Evolutionary conservation across 2,888 invertebrate species (phyloP), one percentile per base, ranked within the genome.

Genomic region (Pecten maximus): DNA sequence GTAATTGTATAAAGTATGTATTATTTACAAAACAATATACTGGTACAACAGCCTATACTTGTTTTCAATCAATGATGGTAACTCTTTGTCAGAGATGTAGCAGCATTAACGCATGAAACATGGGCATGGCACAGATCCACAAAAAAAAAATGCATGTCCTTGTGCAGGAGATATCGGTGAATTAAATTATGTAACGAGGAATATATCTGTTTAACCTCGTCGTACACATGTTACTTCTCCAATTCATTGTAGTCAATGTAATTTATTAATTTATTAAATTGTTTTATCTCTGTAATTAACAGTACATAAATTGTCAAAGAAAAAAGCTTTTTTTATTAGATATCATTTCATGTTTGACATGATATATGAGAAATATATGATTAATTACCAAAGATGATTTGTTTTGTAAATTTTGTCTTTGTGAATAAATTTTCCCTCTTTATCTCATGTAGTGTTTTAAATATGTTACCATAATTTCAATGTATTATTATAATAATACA

Each of bases 311-410:
- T 35, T 74, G 74, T 35, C 10, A 28, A 15, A 74, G 8, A 74
- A 74, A 74, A 74, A 23, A 10, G 10, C 74, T n/a, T 60, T 60
- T 60, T 60, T 44, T 44, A n/a, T n/a, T n/a, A n/a, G 44, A 44
- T 23, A 74, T 74, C 74, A 35, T 28, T 74, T 74, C 28, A 74
- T 74, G 74, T 74, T 35, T 35, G 28, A 74, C 28, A 28, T 28
- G 28, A 35, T 74, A 10, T 35, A 74, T 35, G 23, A 60, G 19
- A 35, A 44, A 10, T 28, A 74, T 74, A 74, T 74, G 35, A 28
- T 74, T 74, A 2, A 74, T 74, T 74, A 74, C 74, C 74, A 74
- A 74, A 74, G 28, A 74, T 28, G 74, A 74, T 74, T 74, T 74
- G 74, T 74, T 74, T 74, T 74, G 74, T 74, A 74, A 28, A 74